Conservation (phyloP, 2,797 vertebrate species). For the Fratercula arctica region DNA sequence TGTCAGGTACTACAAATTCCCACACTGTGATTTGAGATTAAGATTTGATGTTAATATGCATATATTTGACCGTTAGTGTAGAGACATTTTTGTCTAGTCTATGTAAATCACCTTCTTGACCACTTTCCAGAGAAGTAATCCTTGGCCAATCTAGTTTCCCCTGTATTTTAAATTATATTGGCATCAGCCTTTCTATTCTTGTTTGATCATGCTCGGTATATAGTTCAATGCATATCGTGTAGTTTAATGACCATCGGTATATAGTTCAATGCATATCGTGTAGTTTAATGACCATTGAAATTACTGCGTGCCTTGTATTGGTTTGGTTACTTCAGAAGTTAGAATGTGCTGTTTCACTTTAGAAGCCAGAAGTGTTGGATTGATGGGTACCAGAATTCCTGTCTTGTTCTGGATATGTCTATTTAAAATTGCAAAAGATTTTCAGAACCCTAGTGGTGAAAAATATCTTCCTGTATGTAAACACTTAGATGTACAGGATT, state of each 20-base stretch:
- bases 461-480: background rate
- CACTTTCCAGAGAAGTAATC: background rate
- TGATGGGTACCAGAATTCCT: background rate
- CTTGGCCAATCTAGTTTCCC: background rate
- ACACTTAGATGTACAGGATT: background rate
- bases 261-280: background rate
- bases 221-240: background rate
- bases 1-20: background rate
- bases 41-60: background rate
- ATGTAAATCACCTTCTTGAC: background rate
- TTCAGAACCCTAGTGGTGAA: background rate
- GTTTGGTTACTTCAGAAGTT: background rate
- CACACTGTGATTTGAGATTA: background rate
- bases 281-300: background rate
- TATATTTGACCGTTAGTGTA: background rate
- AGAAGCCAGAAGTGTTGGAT: background rate
- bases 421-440: background rate
- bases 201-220: background rate
- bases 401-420: background rate
- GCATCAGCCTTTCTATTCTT: background rate
- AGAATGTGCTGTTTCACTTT: background rate
- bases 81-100: background rate
- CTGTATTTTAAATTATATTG: background rate
- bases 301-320: background rate
- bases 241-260: background rate